phyloP scores from a whole-genome alignment of 2,888 invertebrate species.

The Chorisops tibialis region DNA sequence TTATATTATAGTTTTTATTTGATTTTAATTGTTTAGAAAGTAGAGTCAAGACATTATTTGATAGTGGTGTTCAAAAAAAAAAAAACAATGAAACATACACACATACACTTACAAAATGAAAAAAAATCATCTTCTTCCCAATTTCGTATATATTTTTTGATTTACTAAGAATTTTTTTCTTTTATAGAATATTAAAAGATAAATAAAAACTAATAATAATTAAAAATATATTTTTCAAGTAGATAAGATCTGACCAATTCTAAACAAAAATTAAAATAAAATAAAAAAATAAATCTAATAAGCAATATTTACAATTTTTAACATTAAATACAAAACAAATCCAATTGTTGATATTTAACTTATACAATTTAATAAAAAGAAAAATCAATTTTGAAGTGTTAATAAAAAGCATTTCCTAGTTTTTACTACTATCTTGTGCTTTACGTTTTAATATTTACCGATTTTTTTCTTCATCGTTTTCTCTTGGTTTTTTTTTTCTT shows the following conservation, averaged over 20 bases:
- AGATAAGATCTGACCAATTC: conserved; percentile 27
- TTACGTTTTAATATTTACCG: too few relatives aligned
- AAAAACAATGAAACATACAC: too few relatives aligned
- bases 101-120: too few relatives aligned
- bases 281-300: conserved; percentile 18
- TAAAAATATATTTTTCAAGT: conserved; percentile 23
- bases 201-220: conserved; percentile 12
- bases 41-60: conserved; percentile 3
- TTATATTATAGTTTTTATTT: conserved; percentile 2
- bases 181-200: conserved; percentile 1
- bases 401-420: too few relatives aligned
- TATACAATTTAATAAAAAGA: too few relatives aligned
- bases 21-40: not conserved
- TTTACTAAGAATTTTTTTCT: conserved; percentile 14
- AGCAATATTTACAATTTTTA: conserved; percentile 29
- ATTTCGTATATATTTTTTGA: conserved; percentile 13
- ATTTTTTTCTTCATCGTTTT: not conserved
- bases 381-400: too few relatives aligned
- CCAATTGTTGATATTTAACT: too few relatives aligned
- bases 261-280: not conserved
- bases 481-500: too few relatives aligned
- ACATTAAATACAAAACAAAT: too few relatives aligned
- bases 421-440: too few relatives aligned
- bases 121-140: conserved; percentile 19
- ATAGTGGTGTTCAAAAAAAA: conserved; percentile 15